phyloP scores from a whole-genome alignment of 2,797 vertebrate species.

The Xenops minutus region DNA sequence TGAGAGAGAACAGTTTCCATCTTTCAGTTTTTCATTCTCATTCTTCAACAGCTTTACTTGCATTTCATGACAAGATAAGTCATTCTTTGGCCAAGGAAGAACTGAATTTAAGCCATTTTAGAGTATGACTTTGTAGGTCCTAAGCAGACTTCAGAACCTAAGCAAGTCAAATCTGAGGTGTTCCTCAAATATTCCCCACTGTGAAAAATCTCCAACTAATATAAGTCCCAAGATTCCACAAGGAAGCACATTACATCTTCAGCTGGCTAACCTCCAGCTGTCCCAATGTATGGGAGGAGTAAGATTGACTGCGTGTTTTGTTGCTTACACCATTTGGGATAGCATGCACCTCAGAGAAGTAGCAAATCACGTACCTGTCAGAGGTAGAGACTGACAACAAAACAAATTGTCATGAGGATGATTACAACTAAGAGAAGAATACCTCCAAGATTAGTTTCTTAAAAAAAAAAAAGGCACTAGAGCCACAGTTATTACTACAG shows the following conservation, averaged over 20 bases:
- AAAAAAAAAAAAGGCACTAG: conserved; percentile 41
- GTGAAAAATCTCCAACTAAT: neutral
- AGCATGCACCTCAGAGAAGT: neutral
- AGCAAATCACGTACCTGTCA: neutral
- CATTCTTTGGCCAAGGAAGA: neutral
- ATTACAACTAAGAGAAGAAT: neutral
- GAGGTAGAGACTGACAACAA: neutral
- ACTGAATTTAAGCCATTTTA: neutral
- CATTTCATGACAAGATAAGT: neutral
- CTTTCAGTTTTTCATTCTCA: neutral
- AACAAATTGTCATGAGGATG: neutral
- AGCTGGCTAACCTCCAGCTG: neutral
- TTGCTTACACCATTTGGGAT: neutral
- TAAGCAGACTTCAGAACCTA: neutral
- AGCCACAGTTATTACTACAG: conserved; percentile 17
- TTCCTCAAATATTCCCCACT: neutral
- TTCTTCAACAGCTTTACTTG: neutral
- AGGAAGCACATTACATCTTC: neutral
- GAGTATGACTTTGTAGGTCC: neutral
- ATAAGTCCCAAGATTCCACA: neutral
- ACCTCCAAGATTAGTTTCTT: neutral
- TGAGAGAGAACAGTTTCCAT: neutral
- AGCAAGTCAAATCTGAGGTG: neutral
- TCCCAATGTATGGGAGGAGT: neutral
- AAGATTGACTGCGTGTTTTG: neutral